Percentiles rank a stretch among this genome's conserved stretches.
These are phyloP conservation scores for Pararge aegeria DNA, from an alignment of 1,140 invertebrate genomes.

Conservation along the genomic window DNA sequence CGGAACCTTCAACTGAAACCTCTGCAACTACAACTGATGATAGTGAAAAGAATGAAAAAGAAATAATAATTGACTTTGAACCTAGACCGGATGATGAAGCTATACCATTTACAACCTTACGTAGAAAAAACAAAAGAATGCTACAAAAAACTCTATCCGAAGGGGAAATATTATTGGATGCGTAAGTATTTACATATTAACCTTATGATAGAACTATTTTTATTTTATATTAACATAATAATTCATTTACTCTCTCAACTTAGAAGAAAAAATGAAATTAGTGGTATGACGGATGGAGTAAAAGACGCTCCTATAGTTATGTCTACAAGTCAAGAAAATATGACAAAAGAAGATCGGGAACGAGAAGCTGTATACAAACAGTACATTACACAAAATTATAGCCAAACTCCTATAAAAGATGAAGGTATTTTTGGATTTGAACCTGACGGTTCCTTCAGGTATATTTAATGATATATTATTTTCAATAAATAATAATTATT, in stretches of 20 bases:
- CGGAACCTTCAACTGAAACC: slow-evolving; percentile 76
- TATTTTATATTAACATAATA: slow-evolving; percentile 2
- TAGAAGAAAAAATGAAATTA: slow-evolving; percentile 73
- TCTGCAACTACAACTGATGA: slow-evolving; percentile 77
- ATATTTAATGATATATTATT: slow-evolving; percentile 17
- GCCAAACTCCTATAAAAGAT: slow-evolving; percentile 81
- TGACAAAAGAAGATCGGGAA: slow-evolving; percentile 70
- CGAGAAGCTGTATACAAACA: slow-evolving; percentile 60
- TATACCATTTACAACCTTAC: slow-evolving; percentile 76
- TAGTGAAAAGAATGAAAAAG: slow-evolving; percentile 85
- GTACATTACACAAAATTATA: slow-evolving; percentile 76
- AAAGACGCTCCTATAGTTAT: slow-evolving; percentile 76
- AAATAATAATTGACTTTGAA: slow-evolving; percentile 93
- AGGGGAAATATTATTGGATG: slow-evolving; percentile 87
- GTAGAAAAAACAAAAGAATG: slow-evolving; percentile 81
- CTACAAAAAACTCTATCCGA: slow-evolving; percentile 90
- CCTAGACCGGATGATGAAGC: slow-evolving; percentile 84
- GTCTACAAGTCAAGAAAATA: slow-evolving; percentile 82
- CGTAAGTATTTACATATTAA: slow-evolving; percentile 58
- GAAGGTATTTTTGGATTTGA: slow-evolving; percentile 81
- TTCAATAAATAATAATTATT: background rate
- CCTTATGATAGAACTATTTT: background rate
- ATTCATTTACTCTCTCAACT: slow-evolving; percentile 17
- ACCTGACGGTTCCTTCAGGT: slow-evolving; percentile 76
- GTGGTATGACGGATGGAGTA: slow-evolving; percentile 56